Evolutionary conservation across 2,113 vertebrate genomes (phyloP).

Genomic region (Typhlomys cinereus): DNA sequence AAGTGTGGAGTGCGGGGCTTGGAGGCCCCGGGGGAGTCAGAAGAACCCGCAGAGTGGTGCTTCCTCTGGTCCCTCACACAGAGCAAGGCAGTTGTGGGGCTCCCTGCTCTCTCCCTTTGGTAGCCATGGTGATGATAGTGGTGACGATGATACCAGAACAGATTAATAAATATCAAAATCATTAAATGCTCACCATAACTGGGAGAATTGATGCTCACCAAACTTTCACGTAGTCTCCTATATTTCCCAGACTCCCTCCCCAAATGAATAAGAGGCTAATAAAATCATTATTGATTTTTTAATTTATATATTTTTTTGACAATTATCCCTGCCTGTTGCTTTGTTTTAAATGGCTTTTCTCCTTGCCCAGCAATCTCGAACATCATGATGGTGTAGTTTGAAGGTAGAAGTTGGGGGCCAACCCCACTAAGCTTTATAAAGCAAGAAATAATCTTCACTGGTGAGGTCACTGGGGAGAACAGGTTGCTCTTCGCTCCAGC

Average conservation of each 20-base stretch:
- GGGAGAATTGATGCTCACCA: not conserved
- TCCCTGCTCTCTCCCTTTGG: not conserved
- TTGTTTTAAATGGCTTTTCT: constrained; percentile 1
- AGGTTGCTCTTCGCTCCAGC: not conserved
- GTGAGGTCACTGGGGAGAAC: not conserved
- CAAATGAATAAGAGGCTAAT: no score
- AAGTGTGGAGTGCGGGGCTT: not conserved
- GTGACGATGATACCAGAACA: constrained; percentile 9
- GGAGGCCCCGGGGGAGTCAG: not conserved
- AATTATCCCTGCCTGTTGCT: no score
- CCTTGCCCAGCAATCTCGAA: not conserved
- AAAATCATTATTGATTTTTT: no score
- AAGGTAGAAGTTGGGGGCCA: not conserved
- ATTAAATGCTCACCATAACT: not conserved
- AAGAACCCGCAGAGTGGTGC: not conserved
- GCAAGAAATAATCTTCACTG: not conserved
- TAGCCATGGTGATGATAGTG: constrained; percentile 54
- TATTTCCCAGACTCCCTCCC: not conserved
- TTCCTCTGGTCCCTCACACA: not conserved
- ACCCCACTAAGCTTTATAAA: not conserved
- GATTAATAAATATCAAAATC: not conserved
- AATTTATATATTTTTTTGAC: no score
- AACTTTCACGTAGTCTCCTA: not conserved
- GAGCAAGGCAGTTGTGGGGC: not conserved
- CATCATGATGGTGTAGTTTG: not conserved